Base-by-base conservation (phyloP, 2,797 vertebrate genomes). In the Ctenochaetus hawaiiensis region DNA sequence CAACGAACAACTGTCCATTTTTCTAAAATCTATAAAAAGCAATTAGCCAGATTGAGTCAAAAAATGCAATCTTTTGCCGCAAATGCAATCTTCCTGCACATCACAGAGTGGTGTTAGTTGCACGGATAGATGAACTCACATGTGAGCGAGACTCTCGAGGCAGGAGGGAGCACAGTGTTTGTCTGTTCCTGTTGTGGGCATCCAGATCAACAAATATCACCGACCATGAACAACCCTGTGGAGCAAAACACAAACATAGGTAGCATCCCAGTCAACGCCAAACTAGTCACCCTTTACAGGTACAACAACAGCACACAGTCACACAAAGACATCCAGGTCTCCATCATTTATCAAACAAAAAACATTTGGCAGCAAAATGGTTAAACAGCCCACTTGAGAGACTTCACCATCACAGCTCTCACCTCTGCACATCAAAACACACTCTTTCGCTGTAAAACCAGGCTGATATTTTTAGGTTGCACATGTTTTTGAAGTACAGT, bases 201-300 rank as follows among this genome's bases (percentile, higher is more conserved):
- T 99, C 98, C 26, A 99, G 95, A 93, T 99, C 98, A 94, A 99
- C 98, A 91, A 99, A 99, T 92, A 99, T 99, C 82, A 99, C 97
- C 12, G 98, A 99, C 98, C 98, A 99, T 0, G 98, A 99, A 87
- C 98, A 99, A 69, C 96, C 96, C 96, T 96, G 84, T 67, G 80
- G 78, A 80, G 49, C 26, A 87, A 75, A 63, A 70, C 52, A 82
- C 30, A 79, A 2, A 51, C 20, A 71, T 43, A 84, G 44, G 76
- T n/a, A 65, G 17, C 30, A 71, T 45, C 11, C 3, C 9, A 43
- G 66, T 77, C 73, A 81, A 44, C 56, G 61, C 22, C 70, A n/a
- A 82, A 63, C 77, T 26, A 10, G 62, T 74, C 67, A 70, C 30
- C 57, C 20, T 37, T 34, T 49, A 63, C 67, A 74, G 70, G 66